Evolutionary conservation across 2,888 invertebrate species (phyloP).

Genomic region (Endotricha flammealis): DNA sequence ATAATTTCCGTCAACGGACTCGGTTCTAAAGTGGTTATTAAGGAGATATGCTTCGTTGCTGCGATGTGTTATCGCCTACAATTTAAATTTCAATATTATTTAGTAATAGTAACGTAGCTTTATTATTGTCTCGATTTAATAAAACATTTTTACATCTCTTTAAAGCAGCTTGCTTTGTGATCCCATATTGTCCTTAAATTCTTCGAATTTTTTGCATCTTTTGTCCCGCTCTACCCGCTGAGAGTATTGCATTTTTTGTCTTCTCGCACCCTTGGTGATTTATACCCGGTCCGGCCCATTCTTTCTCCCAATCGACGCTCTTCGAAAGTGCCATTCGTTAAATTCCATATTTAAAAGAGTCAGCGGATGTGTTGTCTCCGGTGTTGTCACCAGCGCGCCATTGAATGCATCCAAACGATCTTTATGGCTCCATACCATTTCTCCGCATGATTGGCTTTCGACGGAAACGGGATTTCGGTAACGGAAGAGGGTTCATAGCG

Average conservation of each 20-base stretch:
- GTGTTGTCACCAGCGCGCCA: conserved; percentile 59
- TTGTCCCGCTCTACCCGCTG: conserved; percentile 44
- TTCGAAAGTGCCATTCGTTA: conserved; percentile 58
- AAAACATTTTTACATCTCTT: not conserved
- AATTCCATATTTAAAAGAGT: conserved; percentile 62
- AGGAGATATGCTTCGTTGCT: conserved; percentile 5
- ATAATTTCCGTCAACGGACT: conserved; percentile 47
- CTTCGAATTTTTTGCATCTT: conserved; percentile 43
- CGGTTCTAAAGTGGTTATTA: conserved; percentile 35
- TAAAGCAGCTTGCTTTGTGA: not conserved
- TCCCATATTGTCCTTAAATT: conserved; percentile 28
- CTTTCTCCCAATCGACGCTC: conserved; percentile 49
- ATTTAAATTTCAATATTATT: no score
- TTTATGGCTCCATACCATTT: conserved; percentile 50
- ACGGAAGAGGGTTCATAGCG: conserved; percentile 53
- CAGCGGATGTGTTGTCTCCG: conserved; percentile 68
- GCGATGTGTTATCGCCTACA: no score
- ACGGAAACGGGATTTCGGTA: conserved; percentile 61
- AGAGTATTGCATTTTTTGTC: conserved; percentile 34
- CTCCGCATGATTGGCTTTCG: conserved; percentile 56
- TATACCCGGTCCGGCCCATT: conserved; percentile 50
- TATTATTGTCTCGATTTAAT: not conserved
- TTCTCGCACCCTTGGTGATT: conserved; percentile 63
- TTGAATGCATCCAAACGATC: conserved; percentile 45
- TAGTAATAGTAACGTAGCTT: no score